phyloP scores from a whole-genome alignment of 2,113 vertebrate species.

The Andinoacara biseriatus region DNA sequence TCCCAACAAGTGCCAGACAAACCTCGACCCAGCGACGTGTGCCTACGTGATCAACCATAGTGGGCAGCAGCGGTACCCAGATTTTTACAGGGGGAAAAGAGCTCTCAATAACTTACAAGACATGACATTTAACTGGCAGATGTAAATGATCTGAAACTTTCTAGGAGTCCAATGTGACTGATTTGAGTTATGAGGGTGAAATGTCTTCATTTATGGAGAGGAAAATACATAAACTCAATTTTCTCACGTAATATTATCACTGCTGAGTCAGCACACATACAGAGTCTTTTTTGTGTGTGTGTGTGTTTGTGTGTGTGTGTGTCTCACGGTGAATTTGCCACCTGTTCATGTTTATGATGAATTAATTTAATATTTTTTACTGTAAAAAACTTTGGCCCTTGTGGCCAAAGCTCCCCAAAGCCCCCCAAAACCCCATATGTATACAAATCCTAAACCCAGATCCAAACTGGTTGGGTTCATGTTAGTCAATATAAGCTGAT shows the following conservation, averaged over 20 bases:
- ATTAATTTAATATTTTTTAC: background rate
- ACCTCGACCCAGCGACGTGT: background rate
- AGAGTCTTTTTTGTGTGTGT: no score
- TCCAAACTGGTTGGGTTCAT: background rate
- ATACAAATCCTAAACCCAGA: background rate
- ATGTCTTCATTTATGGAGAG: no score
- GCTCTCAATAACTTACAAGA: background rate
- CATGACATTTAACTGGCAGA: background rate
- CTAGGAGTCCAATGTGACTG: background rate
- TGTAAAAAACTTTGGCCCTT: background rate
- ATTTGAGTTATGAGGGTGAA: no score
- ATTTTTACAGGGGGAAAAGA: background rate
- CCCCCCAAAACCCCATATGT: background rate
- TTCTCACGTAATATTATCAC: no score
- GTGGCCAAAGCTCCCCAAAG: background rate
- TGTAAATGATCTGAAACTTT: background rate
- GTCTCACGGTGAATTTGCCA: no score
- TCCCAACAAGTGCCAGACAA: conserved; percentile 7
- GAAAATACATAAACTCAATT: no score
- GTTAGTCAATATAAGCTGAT: background rate
- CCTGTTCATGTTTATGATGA: no score
- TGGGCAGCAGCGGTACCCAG: background rate
- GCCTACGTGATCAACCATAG: background rate
- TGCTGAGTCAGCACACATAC: no score
- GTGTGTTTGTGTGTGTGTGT: no score